Percentiles rank a stretch among this genome's conserved stretches.
These are phyloP conservation scores for Gryllus longicercus DNA, from an alignment of 2,888 invertebrate species.

Conservation along the genomic window DNA sequence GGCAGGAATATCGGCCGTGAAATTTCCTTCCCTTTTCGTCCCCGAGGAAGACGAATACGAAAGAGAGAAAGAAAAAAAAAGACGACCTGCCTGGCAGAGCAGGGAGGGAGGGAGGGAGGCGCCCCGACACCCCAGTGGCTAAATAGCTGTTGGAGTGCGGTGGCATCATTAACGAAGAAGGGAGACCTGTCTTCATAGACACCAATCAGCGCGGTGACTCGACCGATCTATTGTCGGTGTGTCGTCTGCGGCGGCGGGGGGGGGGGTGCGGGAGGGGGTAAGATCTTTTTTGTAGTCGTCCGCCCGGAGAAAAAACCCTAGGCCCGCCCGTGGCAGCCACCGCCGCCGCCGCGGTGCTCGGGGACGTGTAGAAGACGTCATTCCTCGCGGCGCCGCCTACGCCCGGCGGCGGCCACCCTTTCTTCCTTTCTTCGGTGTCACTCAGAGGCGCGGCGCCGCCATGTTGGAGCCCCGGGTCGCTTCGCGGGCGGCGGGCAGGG, in stretches of 20 bases:
- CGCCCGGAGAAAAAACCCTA: neutral
- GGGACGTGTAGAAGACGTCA: neutral
- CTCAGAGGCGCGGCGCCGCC: no score
- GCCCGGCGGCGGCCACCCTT: neutral
- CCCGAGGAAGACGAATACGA: neutral
- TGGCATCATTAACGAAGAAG: constrained; percentile 5
- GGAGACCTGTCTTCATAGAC: constrained; percentile 18
- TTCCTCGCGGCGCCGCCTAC: neutral
- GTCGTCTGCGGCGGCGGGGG: constrained; percentile 20
- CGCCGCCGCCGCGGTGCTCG: neutral
- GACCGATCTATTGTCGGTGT: constrained; percentile 29
- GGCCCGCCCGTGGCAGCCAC: neutral
- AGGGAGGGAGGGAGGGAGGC: neutral
- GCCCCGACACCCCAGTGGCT: neutral
- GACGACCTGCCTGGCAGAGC: neutral
- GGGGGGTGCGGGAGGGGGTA: neutral
- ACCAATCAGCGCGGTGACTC: constrained; percentile 30
- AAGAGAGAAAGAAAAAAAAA: neutral
- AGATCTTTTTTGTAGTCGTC: neutral
- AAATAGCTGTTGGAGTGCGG: neutral
- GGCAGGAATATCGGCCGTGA: constrained; percentile 33
- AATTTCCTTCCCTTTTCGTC: constrained; percentile 31
- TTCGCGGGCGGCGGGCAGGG: no score
- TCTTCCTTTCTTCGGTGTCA: neutral
- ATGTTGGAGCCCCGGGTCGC: no score